phyloP scores from a whole-genome alignment of 2,797 vertebrate species.

The Enteromius argenteus region DNA sequence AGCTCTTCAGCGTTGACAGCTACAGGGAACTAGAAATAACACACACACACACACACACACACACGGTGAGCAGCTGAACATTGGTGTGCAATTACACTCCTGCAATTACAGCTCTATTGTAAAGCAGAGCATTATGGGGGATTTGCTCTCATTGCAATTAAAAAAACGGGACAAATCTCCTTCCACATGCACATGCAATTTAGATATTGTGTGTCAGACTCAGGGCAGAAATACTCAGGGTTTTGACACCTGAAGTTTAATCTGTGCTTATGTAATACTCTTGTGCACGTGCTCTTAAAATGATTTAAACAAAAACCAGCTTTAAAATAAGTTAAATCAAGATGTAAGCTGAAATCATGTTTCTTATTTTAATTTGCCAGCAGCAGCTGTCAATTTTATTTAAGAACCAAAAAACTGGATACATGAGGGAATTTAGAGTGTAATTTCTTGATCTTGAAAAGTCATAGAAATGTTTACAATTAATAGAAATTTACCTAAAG shows the following conservation, averaged over 20 bases:
- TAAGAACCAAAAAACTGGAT: background rate
- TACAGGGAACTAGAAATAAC: constrained; percentile 67
- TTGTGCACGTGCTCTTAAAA: background rate
- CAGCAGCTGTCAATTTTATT: background rate
- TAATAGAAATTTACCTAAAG: background rate
- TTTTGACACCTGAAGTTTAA: constrained; percentile 18
- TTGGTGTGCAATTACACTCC: constrained; percentile 85
- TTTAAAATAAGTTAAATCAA: background rate
- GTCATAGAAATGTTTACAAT: background rate
- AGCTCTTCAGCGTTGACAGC: constrained; percentile 80
- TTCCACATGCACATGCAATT: constrained; percentile 33
- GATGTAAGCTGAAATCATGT: background rate
- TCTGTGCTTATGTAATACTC: background rate
- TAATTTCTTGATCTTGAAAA: background rate
- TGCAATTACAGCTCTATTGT: constrained; percentile 86
- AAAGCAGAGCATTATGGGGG: constrained; percentile 79
- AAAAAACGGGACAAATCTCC: constrained; percentile 78
- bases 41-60: constrained; percentile 38
- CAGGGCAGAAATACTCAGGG: background rate
- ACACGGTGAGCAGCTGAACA: constrained; percentile 69
- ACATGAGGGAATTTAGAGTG: background rate
- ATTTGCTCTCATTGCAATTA: constrained; percentile 83
- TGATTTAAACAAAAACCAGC: background rate
- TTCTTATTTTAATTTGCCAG: background rate
- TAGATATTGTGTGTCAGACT: constrained; percentile 1